A percentile compares a stretch with the other conserved stretches of the same genome.
Evolutionary conservation across 1,140 invertebrate species (phyloP).

Genomic region (Drosophila eugracilis): DNA sequence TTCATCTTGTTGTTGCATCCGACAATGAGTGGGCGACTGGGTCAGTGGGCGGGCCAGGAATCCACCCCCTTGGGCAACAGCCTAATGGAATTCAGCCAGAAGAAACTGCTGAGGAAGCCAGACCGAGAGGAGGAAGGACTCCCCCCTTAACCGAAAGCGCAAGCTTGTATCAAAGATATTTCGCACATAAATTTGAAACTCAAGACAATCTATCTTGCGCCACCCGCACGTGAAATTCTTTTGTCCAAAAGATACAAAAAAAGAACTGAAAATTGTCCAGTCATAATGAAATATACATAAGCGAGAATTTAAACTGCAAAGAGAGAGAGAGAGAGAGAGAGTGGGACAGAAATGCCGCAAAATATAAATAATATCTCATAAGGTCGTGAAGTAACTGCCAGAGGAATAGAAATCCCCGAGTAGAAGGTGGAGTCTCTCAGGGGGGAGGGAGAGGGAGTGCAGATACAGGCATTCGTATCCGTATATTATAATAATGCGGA

Average conservation of each 20-base stretch:
- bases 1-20: slow-evolving; percentile 30
- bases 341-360: slow-evolving; percentile 49
- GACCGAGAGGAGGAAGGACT: slow-evolving; percentile 18
- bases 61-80: slow-evolving; percentile 16
- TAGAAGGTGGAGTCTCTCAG: slow-evolving; percentile 2
- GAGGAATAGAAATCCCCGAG: slow-evolving; percentile 36
- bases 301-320: slow-evolving; percentile 40
- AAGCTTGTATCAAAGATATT: slow-evolving; percentile 64
- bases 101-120: slow-evolving; percentile 25
- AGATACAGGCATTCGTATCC: slow-evolving; percentile 50
- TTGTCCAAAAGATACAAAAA: slow-evolving; percentile 52
- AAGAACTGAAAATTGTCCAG: slow-evolving; percentile 43
- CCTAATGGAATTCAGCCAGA: slow-evolving; percentile 64
- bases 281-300: slow-evolving; percentile 75
- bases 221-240: slow-evolving; percentile 77
- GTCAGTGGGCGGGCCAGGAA: slow-evolving; percentile 32
- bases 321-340: slow-evolving; percentile 15
- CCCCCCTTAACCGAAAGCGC: slow-evolving; percentile 17
- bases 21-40: slow-evolving; percentile 68
- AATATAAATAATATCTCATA: slow-evolving; percentile 81
- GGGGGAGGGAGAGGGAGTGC: slow-evolving; percentile 5
- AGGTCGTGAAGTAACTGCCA: slow-evolving; percentile 76
- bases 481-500: slow-evolving; percentile 85
- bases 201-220: slow-evolving; percentile 77
- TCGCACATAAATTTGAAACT: slow-evolving; percentile 79